Evolutionary conservation across 2,113 vertebrate genomes (phyloP), one percentile per base, ranked within the genome.

Genomic region (Recurvirostra avosetta): DNA sequence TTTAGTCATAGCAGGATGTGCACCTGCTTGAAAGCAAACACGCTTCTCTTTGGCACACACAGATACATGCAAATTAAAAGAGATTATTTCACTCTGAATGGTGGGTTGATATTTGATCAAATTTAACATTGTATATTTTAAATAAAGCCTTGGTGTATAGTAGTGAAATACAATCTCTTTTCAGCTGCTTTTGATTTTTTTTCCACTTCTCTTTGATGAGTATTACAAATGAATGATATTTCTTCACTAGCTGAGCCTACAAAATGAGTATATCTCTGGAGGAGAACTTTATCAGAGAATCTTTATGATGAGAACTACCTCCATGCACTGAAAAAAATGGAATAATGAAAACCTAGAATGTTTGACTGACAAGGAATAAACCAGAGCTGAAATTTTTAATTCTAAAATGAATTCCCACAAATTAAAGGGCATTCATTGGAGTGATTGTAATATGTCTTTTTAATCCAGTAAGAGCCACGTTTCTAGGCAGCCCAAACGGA

Each of bases 11-110:
- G 97, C 96, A 95, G 97, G 96, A 97, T 93, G 91, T 74, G 95
- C 98, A 98, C 98, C 98, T 98, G 98, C 97, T 97, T 74, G 88
- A 94, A 97, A 97, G 97, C 96, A 97, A 98, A 98, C 89, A 91
- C n/a, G 70, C 71, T 76, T 95, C 94, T 96, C 94, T 96, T 95
- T 97, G 97, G 97, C 97, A 92, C 32, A 41, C 92, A 92, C 61
- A 87, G 94, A 97, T 96, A 94, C 94, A 94, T 97, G 96, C 94
- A 98, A 97, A 98, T 97, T 72, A 96, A 92, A 84, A 94, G 95
- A 96, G 96, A 97, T 97, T 94, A 95, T 97, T 97, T 96, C 86
- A 79, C 88, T 80, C 88, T 95, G 92, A 92, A 96, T 97, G 38
- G 79, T 96, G 86, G 79, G 94, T 83, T 97, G 95, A 92, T 96